Conservation (phyloP, 1,140 invertebrate species). For the Papilio xuthus region DNA sequence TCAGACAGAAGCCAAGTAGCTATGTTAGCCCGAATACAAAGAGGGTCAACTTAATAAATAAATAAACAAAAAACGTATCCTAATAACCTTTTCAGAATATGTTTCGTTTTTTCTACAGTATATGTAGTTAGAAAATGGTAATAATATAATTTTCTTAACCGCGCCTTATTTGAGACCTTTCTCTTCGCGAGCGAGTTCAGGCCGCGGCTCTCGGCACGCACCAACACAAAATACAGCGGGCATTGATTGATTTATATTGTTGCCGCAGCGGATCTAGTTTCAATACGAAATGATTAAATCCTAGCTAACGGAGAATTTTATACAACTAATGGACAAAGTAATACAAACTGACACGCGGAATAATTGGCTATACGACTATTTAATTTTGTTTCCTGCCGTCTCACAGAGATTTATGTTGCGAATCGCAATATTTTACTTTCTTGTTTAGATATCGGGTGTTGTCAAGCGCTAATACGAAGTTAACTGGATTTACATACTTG, state of each 20-base stretch:
- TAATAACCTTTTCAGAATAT: too few species aligned
- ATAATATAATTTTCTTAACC: background rate
- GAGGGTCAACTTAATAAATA: too few species aligned
- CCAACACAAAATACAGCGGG: constrained; percentile 1
- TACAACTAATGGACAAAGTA: constrained; percentile 25
- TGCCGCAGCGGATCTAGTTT: constrained; percentile 15
- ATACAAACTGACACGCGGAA: constrained; percentile 29
- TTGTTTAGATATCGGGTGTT: background rate
- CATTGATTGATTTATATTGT: constrained; percentile 27
- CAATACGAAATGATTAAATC: constrained; percentile 23
- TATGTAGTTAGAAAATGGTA: too few species aligned
- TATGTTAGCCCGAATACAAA: too few species aligned
- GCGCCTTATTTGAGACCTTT: background rate
- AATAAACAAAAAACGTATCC: too few species aligned
- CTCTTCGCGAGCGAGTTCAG: background rate
- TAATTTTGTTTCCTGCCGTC: constrained; percentile 16
- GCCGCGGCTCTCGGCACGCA: background rate
- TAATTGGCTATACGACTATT: constrained; percentile 29
- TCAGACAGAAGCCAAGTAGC: too few species aligned
- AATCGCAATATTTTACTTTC: background rate
- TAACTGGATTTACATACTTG: background rate
- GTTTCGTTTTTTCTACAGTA: too few species aligned
- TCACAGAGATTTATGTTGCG: constrained; percentile 8
- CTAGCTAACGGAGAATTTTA: constrained; percentile 11
- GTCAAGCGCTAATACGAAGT: background rate